phyloP scores from a whole-genome alignment of 2,888 invertebrate genomes.

The Endotricha flammealis region DNA sequence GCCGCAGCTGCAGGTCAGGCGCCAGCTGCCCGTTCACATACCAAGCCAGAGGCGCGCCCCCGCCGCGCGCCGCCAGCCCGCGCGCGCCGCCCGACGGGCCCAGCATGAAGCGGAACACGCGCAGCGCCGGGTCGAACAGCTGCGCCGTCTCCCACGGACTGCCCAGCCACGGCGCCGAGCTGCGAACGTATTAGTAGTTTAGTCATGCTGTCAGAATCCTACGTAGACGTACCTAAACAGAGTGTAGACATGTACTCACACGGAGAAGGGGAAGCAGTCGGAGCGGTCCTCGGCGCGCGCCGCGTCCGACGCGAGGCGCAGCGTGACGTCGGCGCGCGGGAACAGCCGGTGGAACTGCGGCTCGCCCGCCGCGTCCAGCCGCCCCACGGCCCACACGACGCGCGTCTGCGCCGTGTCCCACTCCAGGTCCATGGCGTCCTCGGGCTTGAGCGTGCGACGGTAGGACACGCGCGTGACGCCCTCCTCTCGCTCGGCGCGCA shows the following conservation, averaged over 20 bases:
- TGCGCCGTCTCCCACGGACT: slow-evolving; percentile 80
- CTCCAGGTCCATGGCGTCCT: slow-evolving; percentile 87
- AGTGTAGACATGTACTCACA: slow-evolving; percentile 34
- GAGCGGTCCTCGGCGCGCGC: slow-evolving; percentile 53
- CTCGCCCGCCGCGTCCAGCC: slow-evolving; percentile 85
- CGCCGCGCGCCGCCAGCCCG: slow-evolving; percentile 83
- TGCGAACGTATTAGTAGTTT: too few relatives aligned
- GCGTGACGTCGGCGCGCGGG: slow-evolving; percentile 82
- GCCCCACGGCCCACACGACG: slow-evolving; percentile 91
- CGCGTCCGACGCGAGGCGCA: slow-evolving; percentile 82
- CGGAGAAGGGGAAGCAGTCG: slow-evolving; percentile 87
- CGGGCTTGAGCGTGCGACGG: slow-evolving; percentile 84
- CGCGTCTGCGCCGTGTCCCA: slow-evolving; percentile 82
- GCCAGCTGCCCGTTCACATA: slow-evolving; percentile 94
- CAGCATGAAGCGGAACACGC: slow-evolving; percentile 87
- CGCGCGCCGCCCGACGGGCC: slow-evolving; percentile 90
- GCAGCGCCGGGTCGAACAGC: slow-evolving; percentile 83
- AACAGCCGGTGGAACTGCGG: slow-evolving; percentile 91
- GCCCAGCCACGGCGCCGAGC: slow-evolving; percentile 27
- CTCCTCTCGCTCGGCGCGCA: slow-evolving; percentile 83
- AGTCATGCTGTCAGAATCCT: too few relatives aligned
- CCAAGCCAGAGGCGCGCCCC: slow-evolving; percentile 88
- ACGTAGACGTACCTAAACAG: too few relatives aligned
- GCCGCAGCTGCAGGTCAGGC: slow-evolving; percentile 91
- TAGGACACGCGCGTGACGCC: slow-evolving; percentile 89